A percentile compares a stretch with the other conserved stretches of the same genome.
Conservation (phyloP, 2,888 invertebrate species). For the Lasioglossum zephyrum region DNA sequence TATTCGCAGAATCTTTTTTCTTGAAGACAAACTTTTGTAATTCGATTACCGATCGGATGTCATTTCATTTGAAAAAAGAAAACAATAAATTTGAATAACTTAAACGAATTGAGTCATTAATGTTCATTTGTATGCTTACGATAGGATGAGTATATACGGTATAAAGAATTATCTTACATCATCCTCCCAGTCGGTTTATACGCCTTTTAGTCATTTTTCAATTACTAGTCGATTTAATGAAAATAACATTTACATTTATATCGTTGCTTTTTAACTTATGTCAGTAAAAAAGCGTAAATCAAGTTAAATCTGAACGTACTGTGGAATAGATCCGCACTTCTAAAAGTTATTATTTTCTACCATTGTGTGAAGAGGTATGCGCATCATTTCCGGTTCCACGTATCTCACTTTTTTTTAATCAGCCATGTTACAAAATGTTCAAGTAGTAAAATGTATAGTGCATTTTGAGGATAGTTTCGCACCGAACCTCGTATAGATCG, state of each 20-base stretch:
- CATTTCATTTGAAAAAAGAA: not conserved
- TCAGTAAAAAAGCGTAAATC: not conserved
- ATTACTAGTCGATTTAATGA: not conserved
- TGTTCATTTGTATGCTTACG: not conserved
- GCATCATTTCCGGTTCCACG: not conserved
- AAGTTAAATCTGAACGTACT: not conserved
- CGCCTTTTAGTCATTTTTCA: not conserved
- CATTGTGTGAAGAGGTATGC: not conserved
- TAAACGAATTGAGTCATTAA: not conserved
- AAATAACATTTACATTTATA: not conserved
- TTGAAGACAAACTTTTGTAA: not conserved
- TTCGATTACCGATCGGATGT: not conserved
- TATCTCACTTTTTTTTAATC: constrained; percentile 5
- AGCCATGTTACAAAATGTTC: constrained; percentile 28
- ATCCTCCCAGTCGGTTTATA: not conserved
- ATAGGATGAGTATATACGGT: not conserved
- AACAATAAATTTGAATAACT: not conserved
- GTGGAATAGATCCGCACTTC: not conserved
- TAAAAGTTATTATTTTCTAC: not conserved
- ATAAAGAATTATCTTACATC: not conserved
- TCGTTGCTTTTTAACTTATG: not conserved
- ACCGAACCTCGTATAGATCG: not conserved
- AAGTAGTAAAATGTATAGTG: constrained; percentile 28
- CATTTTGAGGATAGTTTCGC: not conserved
- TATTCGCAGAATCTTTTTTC: not conserved